Evolutionary conservation across 2,888 invertebrate species (phyloP), one percentile per base, ranked within the genome.

Genomic region (Ptilodon capucinus): DNA sequence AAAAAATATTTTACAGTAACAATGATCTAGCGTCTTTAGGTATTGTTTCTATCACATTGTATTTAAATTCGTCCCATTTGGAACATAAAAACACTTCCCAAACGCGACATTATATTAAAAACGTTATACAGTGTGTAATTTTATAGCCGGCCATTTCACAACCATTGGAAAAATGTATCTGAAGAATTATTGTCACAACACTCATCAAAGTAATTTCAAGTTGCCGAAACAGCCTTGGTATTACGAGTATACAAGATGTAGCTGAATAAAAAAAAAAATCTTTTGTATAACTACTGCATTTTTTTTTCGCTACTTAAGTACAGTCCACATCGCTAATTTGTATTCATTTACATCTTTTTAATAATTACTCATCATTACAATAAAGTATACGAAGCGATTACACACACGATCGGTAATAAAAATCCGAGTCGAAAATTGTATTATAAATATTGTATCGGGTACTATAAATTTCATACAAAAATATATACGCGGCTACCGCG

Each of bases 21-120:
- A 90, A 90, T 88, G 89, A 87, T 87, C 86, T 89, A 89, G 88
- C 89, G 79, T 89, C 87, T 88, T 85, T 86, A 89, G 88, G 88
- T 89, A 89, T 87, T 86, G 74, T 84, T 79, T 89, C 85, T 90
- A 91, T 90, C 90, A 90, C 90, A 90, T 86, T 86, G 85, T 79
- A 73, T 79, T 69, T 70, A 68, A 61, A 51, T 55, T 51, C 59
- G 64, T 54, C 70, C 59, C 64, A 43, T 1, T 25, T 43, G 54
- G 51, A 41, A 52, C 47, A 40, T 43, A 45, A 48, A 41, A 44
- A 41, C 48, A 34, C 32, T 51, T 64, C 56, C 56, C 66, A 57
- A 40, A 52, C 55, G 65, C 62, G 64, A 71, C 68, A 48, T 58
- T 57, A 54, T 59, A 67, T 53, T 68, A 60, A 58, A 48, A 71